A percentile compares a stretch with the other conserved stretches of the same genome.
phyloP scores from a whole-genome alignment of 2,888 invertebrate genomes.

The Pachycephus smyrnensis region DNA sequence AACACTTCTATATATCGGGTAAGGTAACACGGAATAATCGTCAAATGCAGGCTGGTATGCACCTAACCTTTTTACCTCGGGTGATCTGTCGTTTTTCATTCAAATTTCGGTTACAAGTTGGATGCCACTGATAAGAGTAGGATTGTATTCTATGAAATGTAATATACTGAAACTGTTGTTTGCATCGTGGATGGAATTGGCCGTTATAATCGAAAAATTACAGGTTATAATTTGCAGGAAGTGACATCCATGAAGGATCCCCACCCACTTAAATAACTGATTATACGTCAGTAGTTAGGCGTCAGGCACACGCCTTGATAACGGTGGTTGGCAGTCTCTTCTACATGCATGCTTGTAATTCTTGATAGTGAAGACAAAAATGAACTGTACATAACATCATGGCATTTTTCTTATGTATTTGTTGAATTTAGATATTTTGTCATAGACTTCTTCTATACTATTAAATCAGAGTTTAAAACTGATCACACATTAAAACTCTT shows the following conservation, averaged over 20 bases:
- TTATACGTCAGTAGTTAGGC: conserved; percentile 27
- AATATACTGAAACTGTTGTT: not conserved
- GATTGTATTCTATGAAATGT: not conserved
- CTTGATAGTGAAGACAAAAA: not conserved
- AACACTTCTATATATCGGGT: not conserved
- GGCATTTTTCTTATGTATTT: not conserved
- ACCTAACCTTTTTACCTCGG: conserved; percentile 2
- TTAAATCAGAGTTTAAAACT: not conserved
- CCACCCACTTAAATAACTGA: conserved; percentile 38
- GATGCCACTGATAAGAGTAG: not conserved
- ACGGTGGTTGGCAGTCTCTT: conserved; percentile 14
- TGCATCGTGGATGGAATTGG: not conserved
- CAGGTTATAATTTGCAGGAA: conserved; percentile 26
- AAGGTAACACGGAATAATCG: not conserved
- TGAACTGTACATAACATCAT: conserved; percentile 2
- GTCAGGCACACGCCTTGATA: conserved; percentile 15
- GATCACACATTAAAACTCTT: not conserved
- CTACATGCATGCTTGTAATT: conserved; percentile 2
- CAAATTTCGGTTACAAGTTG: not conserved
- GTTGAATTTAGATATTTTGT: not conserved
- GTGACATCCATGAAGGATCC: conserved; percentile 35
- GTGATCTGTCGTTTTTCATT: not conserved
- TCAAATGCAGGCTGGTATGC: not conserved
- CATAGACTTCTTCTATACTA: not conserved
- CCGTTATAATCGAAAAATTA: not conserved